Conservation (phyloP, 1,140 invertebrate species). For the Papilio xuthus region DNA sequence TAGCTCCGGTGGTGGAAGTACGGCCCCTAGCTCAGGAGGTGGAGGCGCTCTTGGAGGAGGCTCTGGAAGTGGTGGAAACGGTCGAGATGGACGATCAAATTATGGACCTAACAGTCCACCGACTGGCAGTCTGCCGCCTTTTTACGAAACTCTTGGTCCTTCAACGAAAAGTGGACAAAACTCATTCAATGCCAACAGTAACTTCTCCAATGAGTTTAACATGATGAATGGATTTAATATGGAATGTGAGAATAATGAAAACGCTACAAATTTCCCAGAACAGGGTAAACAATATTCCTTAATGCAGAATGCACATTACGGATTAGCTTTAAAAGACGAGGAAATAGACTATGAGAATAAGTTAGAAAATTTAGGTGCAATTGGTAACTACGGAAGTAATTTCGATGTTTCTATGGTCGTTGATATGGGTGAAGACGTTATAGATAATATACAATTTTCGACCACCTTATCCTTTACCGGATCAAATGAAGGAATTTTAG, state of each 20-base stretch:
- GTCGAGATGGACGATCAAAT: constrained; percentile 88
- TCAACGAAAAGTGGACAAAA: constrained; percentile 87
- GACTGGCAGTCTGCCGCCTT: constrained; percentile 90
- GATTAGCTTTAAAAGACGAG: constrained; percentile 89
- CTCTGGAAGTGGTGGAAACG: constrained; percentile 85
- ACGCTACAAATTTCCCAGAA: constrained; percentile 78
- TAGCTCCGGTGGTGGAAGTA: constrained; percentile 80
- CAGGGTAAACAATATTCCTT: constrained; percentile 89
- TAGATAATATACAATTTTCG: constrained; percentile 91
- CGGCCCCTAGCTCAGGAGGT: constrained; percentile 81
- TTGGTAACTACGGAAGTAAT: constrained; percentile 85
- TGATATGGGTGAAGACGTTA: constrained; percentile 88
- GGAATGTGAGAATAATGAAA: constrained; percentile 87
- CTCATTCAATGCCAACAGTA: constrained; percentile 81
- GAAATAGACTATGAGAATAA: constrained; percentile 89
- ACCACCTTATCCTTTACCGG: constrained; percentile 90
- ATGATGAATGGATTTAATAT: constrained; percentile 86
- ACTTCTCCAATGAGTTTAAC: constrained; percentile 81
- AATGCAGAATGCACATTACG: constrained; percentile 91
- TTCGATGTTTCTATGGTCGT: constrained; percentile 90
- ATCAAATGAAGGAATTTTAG: constrained; percentile 85
- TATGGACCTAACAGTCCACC: constrained; percentile 92
- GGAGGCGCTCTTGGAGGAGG: constrained; percentile 84
- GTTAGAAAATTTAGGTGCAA: constrained; percentile 84
- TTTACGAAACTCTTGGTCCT: constrained; percentile 88